Evolutionary conservation across 2,113 vertebrate species (phyloP).

Genomic region (Lamprotornis superbus): DNA sequence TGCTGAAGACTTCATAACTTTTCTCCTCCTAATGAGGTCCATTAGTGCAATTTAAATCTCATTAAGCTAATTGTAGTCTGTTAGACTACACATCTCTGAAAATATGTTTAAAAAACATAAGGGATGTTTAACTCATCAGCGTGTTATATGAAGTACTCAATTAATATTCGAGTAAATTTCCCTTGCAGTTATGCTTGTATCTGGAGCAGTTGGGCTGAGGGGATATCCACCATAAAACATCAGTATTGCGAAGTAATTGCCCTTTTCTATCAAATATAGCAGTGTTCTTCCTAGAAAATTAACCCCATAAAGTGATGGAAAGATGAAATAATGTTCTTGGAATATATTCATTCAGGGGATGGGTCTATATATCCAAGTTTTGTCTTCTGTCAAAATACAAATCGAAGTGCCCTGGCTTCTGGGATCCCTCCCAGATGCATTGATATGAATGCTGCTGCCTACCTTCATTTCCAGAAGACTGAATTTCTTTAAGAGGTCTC

Average conservation of each 20-base stretch:
- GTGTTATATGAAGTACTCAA: neutral
- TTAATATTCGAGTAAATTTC: constrained; percentile 4
- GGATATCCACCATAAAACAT: neutral
- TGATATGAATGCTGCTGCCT: neutral
- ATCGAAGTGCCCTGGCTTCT: neutral
- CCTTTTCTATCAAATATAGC: neutral
- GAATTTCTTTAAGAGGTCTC: neutral
- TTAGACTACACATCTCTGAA: neutral
- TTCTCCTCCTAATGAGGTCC: constrained; percentile 21
- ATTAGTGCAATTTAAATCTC: constrained; percentile 46
- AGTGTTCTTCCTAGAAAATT: neutral
- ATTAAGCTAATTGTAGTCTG: constrained; percentile 39
- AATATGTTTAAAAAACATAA: constrained; percentile 35
- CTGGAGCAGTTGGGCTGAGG: neutral
- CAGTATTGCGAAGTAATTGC: neutral
- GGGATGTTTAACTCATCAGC: neutral
- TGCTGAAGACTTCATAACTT: constrained; percentile 12
- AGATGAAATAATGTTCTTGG: neutral
- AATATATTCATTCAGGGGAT: neutral
- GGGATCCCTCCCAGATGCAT: neutral
- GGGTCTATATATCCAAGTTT: neutral
- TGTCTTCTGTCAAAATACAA: neutral
- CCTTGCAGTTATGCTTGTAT: neutral
- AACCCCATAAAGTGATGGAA: neutral
- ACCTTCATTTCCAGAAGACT: neutral